Evolutionary conservation across 30 jellyfish, hydroid and myxozoan species (phyloP).

Genomic region (Aurelia sp.): DNA sequence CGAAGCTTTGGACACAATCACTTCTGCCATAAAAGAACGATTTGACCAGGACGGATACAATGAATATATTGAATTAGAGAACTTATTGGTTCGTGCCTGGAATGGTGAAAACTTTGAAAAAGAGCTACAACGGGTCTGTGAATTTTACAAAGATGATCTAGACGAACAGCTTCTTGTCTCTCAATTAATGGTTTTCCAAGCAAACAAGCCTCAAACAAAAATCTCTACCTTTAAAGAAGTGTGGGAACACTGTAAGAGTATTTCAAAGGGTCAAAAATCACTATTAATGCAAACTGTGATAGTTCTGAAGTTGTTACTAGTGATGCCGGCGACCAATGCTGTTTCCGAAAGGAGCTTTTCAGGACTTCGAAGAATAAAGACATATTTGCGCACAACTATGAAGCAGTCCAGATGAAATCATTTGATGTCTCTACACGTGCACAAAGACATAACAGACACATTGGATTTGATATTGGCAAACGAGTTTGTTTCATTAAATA

Average conservation of each 20-base stretch:
- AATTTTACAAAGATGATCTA: slow-evolving; percentile 2
- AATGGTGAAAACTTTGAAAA: slow-evolving; percentile 7
- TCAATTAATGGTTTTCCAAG: background rate
- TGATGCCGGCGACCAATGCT: slow-evolving; percentile 66
- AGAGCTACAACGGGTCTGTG: background rate
- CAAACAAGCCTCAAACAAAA: slow-evolving; percentile 13
- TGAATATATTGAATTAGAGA: background rate
- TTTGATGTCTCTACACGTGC: slow-evolving; percentile 13
- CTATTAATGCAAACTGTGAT: no score
- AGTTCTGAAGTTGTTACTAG: slow-evolving; percentile 39
- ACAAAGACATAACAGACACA: slow-evolving; percentile 5
- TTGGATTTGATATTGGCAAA: slow-evolving; percentile 3
- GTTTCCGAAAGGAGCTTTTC: slow-evolving; percentile 51
- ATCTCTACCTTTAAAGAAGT: background rate
- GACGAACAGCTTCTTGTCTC: background rate
- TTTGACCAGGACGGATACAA: slow-evolving; percentile 28
- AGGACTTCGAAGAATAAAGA: slow-evolving; percentile 32
- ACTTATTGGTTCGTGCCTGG: slow-evolving; percentile 11
- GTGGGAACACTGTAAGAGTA: background rate
- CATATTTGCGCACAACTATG: slow-evolving; percentile 39
- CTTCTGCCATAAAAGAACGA: slow-evolving; percentile 3
- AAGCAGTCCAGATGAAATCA: slow-evolving; percentile 27
- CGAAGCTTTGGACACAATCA: slow-evolving; percentile 17
- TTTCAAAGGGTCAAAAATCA: no score
- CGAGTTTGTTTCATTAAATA: no score